Evolutionary conservation across 1,140 invertebrate species (phyloP).

Genomic region (Ostrea denselamellosa): DNA sequence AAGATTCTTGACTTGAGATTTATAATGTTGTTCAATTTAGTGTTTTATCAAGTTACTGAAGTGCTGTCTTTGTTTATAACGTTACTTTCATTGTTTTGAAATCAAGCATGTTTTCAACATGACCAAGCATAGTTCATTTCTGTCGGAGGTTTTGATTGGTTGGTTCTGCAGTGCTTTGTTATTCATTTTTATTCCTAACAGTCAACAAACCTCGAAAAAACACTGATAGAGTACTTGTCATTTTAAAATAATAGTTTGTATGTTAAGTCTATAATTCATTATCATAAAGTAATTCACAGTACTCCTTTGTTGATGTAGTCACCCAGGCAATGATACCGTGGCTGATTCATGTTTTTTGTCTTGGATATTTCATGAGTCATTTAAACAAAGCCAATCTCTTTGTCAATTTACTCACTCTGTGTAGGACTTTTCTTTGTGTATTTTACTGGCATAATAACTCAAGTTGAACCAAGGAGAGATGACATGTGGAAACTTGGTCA

Average conservation of each 20-base stretch:
- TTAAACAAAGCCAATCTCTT: slow-evolving; percentile 29
- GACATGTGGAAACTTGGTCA: neutral
- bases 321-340: slow-evolving; percentile 6
- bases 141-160: slow-evolving; percentile 63
- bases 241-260: neutral
- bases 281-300: neutral
- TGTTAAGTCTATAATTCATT: neutral
- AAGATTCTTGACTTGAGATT: neutral
- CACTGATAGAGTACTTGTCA: slow-evolving; percentile 12
- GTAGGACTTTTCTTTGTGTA: slow-evolving; percentile 18
- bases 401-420: slow-evolving; percentile 5
- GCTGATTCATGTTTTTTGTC: slow-evolving; percentile 31
- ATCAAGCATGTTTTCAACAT: slow-evolving; percentile 62
- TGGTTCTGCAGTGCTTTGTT: slow-evolving; percentile 4
- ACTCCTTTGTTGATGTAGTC: slow-evolving; percentile 5
- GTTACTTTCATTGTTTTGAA: slow-evolving; percentile 55
- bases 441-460: neutral
- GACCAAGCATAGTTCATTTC: slow-evolving; percentile 65
- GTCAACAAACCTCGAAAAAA: slow-evolving; percentile 7
- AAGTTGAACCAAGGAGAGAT: neutral
- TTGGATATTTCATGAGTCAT: slow-evolving; percentile 28
- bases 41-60: neutral
- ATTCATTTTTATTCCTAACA: neutral
- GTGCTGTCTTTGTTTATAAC: slow-evolving; percentile 12
- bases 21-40: neutral